Base-by-base conservation (phyloP, 2,797 vertebrate genomes). In the Siniperca undulata region DNA sequence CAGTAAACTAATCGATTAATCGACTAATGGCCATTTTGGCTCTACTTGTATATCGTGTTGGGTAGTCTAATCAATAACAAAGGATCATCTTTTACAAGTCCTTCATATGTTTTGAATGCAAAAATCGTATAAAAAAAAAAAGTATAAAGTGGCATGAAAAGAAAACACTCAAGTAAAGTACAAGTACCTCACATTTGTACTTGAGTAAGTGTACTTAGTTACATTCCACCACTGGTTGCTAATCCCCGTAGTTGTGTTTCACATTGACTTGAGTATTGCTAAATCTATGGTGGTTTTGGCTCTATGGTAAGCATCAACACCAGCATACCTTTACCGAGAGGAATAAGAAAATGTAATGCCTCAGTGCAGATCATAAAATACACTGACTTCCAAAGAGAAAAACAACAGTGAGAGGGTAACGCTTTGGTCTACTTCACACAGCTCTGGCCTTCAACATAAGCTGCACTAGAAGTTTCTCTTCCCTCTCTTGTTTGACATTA, bases 271-370 rank as follows among this genome's bases (percentile, higher is more conserved):
- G 44, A 77, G 70, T 69, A 72, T 48, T 77, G 74, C 74, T 86
- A 70, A 78, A 74, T 80, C 83, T 75, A 55, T 77, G 80, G 52
- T 66, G 62, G 70, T 70, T 81, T 75, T 78, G 80, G 69, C 69
- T 86, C 56, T 13, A 46, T 50, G 64, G 73, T 55, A 8, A 77
- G 60, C 16, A 4, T 53, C 64, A 81, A 77, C 60, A 78, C 50
- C 66, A 81, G 83, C 81, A 73, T 75, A 72, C 76, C 65, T 86
- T 86, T 40, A 85, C 55, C 3, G 19, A 70, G 86, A 85, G 81
- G 83, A 88, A 87, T 79, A 86, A 86, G 68, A 91, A 91, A 88
- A 85, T 82, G 40, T 66, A 76, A 88, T 62, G 81, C 67, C 73
- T 84, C 60, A 52, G 83, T 60, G 81, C 74, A 65, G 74, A 90